Base-by-base conservation (phyloP, 2,888 invertebrate genomes). In the Leptinotarsa haldemani region DNA sequence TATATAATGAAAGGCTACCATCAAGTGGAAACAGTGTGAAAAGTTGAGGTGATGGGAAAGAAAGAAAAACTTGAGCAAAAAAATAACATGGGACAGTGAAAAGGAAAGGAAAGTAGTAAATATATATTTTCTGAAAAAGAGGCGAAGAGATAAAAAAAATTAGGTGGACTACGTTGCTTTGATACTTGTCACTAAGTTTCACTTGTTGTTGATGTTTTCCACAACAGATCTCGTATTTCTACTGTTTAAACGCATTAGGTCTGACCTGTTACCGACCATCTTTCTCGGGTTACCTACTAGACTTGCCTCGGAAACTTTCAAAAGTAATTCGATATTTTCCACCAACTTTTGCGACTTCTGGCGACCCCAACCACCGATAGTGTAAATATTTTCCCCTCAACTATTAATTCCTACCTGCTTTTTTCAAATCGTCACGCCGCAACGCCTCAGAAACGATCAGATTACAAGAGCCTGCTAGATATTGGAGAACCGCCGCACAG, bases 381-480 rank as follows among this genome's bases (percentile, higher is more conserved):
- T 5, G 53, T 30, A 40, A 67, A 67, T n/a, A 16, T 18, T 46
- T 53, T 50, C 50, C 48, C 25, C 50, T 30, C 61, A 30, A 40
- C 61, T 16, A 61, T 61, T 18, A 40, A 56, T 30, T 46, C 46
- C 40, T 68, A 68, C 68, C 68, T 68, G 68, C 25, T 52, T 56
- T 46, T 53, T 53, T 40, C 22, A 15, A 52, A 66, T n/a, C 66
- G 25, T 20, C 53, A 67, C 25, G 67, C 53, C 46, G 56, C 56
- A 68, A 70, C 66, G 70, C 70, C 68, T 72, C 69, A 69, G 56
- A 67, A 77, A 77, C 66, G 74, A 76, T 75, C 77, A 74, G 74
- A 74, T 75, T 74, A 76, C 74, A 53, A 46, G 18, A 65, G 66
- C 71, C 67, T 48, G 64, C 56, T 48, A n/a, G 40, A 61, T 61